Evolutionary conservation across 1,140 invertebrate genomes (phyloP), one percentile per base, ranked within the genome.

Genomic region (Drosophila leontia): DNA sequence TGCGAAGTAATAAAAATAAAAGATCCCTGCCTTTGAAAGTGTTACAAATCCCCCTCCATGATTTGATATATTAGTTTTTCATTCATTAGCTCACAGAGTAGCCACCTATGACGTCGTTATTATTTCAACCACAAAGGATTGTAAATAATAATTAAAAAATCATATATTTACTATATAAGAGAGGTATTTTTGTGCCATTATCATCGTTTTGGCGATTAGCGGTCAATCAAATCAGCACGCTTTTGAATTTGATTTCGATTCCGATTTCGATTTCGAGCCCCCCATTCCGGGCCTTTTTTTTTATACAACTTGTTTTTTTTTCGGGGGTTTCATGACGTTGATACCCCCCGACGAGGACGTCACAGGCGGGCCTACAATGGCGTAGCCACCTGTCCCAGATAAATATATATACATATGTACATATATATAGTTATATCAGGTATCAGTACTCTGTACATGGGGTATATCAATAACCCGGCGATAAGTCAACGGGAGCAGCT

Each of bases 401-500:
- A 56, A 37, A 44, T 29, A 29, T 39, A 53, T 51, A 32, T 44
- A 44, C 39, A 17, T 26, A 8, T 12, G 15, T 17, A 4, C 9
- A 15, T 17, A 23, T 12, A 47, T 23, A 23, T 47, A 15, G 44
- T 3, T 29, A 29, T 29, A 29, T 29, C 26, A 37, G 12, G 29
- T 71, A 74, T 60, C 50, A 41, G 34, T 29, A 35, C 13, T 45
- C 50, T 19, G 34, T 39, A 55, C 19, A 51, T 26, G 39, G 39
- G 44, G 67, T 67, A 78, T 70, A 84, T 84, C 77, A 84, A 77
- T 58, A 32, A 74, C 26, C 17, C 23, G 55, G 35, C 39, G 72
- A 75, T 74, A 75, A 75, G 29, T 35, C 23, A 23, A 29, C 26
- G 26, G 26, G 26, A 29, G 11, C 58, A 59, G 61, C 61, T 64